These are phyloP conservation scores for Tolmerus cingulatus DNA, from an alignment of 2,888 invertebrate genomes.

Conservation along the genomic window DNA sequence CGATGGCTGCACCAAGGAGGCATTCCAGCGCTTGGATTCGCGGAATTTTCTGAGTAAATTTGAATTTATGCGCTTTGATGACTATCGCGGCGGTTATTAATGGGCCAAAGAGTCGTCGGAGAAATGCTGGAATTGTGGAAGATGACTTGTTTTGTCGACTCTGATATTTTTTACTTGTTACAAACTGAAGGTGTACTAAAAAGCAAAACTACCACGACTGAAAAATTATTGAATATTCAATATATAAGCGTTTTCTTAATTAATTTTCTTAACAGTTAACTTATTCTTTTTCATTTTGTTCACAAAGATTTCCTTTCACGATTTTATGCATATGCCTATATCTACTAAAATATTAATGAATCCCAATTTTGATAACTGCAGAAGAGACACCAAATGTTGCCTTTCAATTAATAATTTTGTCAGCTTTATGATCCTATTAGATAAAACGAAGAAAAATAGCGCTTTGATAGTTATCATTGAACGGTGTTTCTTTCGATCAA, in stretches of 20 bases:
- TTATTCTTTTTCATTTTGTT: background rate
- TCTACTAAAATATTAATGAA: background rate
- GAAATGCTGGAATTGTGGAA: slow-evolving; percentile 1
- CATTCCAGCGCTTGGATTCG: slow-evolving; percentile 28
- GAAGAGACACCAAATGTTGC: background rate
- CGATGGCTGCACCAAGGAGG: background rate
- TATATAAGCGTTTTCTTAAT: background rate
- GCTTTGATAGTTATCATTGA: background rate
- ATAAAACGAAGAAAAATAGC: background rate
- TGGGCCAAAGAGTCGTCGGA: slow-evolving; percentile 1
- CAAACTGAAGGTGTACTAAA: background rate
- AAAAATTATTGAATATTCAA: background rate
- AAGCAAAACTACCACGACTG: background rate
- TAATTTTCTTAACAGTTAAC: background rate
- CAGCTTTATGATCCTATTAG: background rate
- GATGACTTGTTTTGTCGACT: background rate
- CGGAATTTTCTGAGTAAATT: slow-evolving; percentile 30
- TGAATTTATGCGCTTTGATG: slow-evolving; percentile 23
- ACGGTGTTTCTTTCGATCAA: background rate
- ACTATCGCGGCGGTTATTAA: slow-evolving; percentile 35
- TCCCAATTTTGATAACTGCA: background rate
- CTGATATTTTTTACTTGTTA: background rate
- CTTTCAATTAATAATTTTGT: background rate
- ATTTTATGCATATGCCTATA: background rate
- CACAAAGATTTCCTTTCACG: background rate